phyloP scores from a whole-genome alignment of 2,888 invertebrate species.

The Epistrophella euchroma region DNA sequence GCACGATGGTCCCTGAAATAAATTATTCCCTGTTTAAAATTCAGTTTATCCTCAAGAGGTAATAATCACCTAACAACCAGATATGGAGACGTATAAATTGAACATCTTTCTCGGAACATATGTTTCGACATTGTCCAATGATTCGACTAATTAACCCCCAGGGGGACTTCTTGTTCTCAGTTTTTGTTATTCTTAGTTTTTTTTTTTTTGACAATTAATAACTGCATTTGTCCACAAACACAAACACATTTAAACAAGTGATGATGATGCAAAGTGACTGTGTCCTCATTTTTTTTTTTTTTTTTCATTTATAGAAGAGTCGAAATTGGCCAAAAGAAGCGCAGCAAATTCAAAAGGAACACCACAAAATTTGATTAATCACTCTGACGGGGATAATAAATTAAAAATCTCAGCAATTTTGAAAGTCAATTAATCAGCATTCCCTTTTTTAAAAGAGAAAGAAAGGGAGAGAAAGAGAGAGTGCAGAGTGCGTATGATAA shows the following conservation, averaged over 20 bases:
- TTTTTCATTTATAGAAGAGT: constrained; percentile 3
- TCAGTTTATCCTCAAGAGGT: constrained; percentile 20
- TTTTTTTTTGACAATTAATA: constrained; percentile 64
- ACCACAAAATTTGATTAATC: constrained; percentile 80
- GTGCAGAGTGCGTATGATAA: neutral
- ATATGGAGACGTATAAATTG: neutral
- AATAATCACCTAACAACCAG: constrained; percentile 12
- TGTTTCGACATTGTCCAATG: constrained; percentile 58
- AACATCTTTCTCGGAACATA: constrained; percentile 28
- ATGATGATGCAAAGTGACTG: constrained; percentile 32
- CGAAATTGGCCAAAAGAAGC: constrained; percentile 52
- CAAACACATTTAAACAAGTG: constrained; percentile 38
- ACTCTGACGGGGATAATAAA: constrained; percentile 83
- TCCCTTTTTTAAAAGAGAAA: constrained; percentile 73
- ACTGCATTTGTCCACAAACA: constrained; percentile 74
- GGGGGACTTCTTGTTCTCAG: constrained; percentile 50
- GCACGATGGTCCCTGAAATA: neutral
- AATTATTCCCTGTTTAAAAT: constrained; percentile 21
- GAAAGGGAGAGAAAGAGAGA: constrained; percentile 25
- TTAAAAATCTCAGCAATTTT: constrained; percentile 84
- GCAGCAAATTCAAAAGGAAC: constrained; percentile 16
- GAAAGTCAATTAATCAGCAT: constrained; percentile 84
- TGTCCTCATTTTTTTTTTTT: constrained; percentile 53
- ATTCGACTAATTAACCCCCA: constrained; percentile 62
- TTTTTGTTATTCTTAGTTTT: neutral